A percentile compares a stretch with the other conserved stretches of the same genome.
Evolutionary conservation across 2,113 vertebrate genomes (phyloP).

Genomic region (Hepsetus odoe): DNA sequence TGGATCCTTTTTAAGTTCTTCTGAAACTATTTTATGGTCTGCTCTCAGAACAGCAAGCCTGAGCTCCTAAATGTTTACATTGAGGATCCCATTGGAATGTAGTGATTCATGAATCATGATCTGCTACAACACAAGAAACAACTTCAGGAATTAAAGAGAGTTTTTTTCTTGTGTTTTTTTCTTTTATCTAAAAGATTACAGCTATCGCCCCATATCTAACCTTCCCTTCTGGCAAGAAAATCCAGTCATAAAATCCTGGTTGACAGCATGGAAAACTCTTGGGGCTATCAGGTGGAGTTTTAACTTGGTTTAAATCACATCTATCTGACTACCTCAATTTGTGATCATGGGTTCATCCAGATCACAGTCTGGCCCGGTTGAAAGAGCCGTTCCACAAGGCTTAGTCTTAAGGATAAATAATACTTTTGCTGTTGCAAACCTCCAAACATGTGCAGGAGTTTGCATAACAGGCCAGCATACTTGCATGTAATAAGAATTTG

Average conservation of each 20-base stretch:
- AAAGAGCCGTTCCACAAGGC: too few species aligned
- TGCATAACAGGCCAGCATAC: too few species aligned
- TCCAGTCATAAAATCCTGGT: background rate
- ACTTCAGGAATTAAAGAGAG: background rate
- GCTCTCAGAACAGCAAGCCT: background rate
- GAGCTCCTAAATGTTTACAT: background rate
- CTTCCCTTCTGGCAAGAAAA: too few species aligned
- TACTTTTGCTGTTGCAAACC: too few species aligned
- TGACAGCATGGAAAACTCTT: background rate
- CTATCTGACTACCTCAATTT: background rate
- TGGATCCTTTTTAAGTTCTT: background rate
- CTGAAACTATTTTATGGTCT: background rate
- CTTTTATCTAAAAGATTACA: too few species aligned
- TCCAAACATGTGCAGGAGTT: too few species aligned
- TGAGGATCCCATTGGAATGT: background rate
- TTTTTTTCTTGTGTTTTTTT: too few species aligned
- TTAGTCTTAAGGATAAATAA: too few species aligned
- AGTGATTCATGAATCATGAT: background rate
- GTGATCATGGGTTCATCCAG: background rate
- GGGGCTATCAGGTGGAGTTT: background rate
- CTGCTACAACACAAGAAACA: background rate
- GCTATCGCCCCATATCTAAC: too few species aligned
- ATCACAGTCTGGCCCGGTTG: too few species aligned
- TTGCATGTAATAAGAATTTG: too few species aligned
- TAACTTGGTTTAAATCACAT: background rate